Conservation (phyloP, 1,140 invertebrate genomes). For the Hycleus cichorii region DNA sequence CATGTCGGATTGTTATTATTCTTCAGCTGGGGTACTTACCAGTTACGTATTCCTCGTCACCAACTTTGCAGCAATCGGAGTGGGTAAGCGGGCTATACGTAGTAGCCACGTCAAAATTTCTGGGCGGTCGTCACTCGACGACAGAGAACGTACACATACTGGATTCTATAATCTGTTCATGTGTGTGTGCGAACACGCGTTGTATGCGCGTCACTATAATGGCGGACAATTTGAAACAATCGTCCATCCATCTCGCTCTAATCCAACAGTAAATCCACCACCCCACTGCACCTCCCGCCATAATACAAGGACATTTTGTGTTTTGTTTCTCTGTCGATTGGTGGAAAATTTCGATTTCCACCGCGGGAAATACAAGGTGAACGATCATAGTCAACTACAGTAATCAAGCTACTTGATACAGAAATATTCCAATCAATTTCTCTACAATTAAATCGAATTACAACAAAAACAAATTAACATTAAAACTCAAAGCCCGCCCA, state of each 20-base stretch:
- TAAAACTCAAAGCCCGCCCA: no score
- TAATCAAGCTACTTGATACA: not conserved
- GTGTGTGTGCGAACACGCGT: slow-evolving; percentile 40
- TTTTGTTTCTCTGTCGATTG: no score
- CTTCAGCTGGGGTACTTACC: slow-evolving; percentile 67
- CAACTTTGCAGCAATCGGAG: slow-evolving; percentile 85
- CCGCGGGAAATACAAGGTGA: not conserved
- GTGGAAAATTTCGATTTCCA: no score
- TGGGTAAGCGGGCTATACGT: slow-evolving; percentile 86
- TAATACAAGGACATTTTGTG: not conserved
- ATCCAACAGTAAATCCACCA: not conserved
- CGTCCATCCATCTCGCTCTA: no score
- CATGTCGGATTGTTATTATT: slow-evolving; percentile 62
- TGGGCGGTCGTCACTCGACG: slow-evolving; percentile 80
- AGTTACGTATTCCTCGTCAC: slow-evolving; percentile 92
- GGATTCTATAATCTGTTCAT: no score
- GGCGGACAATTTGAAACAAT: slow-evolving; percentile 20
- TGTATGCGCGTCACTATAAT: slow-evolving; percentile 61
- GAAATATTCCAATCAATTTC: no score
- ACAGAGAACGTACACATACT: slow-evolving; percentile 26
- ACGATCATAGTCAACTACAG: not conserved
- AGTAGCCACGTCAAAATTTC: slow-evolving; percentile 90
- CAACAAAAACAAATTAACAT: no score
- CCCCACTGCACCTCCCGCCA: not conserved
- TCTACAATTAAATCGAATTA: no score